Conservation (phyloP, 2,797 vertebrate species). For the Spatula clypeata region DNA sequence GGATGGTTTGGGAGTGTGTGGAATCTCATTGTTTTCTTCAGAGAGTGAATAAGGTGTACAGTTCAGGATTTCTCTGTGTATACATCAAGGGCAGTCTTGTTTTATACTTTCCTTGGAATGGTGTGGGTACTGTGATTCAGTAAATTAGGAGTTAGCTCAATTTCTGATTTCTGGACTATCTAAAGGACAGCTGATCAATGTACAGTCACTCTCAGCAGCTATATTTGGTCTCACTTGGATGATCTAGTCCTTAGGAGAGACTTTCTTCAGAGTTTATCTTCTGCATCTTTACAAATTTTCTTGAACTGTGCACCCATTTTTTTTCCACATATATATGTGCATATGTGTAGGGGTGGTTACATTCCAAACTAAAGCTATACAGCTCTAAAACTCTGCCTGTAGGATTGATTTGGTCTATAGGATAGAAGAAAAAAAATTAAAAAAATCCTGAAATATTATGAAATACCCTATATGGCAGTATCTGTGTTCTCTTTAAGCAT, state of each 20-base stretch:
- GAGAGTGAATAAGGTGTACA: background rate
- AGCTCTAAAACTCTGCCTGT: background rate
- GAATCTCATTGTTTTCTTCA: background rate
- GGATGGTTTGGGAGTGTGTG: background rate
- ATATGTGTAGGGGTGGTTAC: background rate
- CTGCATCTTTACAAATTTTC: background rate
- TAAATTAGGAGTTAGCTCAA: background rate
- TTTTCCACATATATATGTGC: background rate
- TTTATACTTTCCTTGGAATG: background rate
- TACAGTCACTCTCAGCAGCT: background rate
- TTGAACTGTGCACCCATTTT: background rate
- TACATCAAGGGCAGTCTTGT: background rate
- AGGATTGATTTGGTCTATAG: background rate
- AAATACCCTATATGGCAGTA: background rate
- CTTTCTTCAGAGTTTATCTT: background rate
- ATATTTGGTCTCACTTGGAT: background rate
- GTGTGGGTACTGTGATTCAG: background rate
- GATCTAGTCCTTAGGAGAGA: background rate
- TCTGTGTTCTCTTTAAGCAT: background rate
- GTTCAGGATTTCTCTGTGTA: background rate
- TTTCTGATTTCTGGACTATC: background rate
- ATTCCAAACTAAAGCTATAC: background rate
- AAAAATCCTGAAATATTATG: background rate
- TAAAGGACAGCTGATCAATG: background rate
- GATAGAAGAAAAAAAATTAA: fast-evolving